Conservation (phyloP, 2,888 invertebrate species). For the Leucania comma region DNA sequence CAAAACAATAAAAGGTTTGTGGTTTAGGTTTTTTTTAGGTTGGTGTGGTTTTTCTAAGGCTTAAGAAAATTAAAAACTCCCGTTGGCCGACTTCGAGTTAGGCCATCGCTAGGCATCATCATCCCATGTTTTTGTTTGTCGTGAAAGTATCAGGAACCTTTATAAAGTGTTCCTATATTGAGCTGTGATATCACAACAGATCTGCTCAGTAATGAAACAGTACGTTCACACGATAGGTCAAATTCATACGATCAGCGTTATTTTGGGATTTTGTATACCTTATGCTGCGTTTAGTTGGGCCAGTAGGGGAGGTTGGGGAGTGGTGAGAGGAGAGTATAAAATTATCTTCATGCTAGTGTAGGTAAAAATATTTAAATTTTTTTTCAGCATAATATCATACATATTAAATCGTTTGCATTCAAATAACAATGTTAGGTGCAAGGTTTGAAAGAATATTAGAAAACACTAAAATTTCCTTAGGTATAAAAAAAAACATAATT, state of each 20-base stretch:
- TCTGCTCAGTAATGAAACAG: slow-evolving; percentile 59
- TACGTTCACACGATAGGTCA: slow-evolving; percentile 72
- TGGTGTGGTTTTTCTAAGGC: no score
- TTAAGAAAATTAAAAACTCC: no score
- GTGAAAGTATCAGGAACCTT: not conserved
- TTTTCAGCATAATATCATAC: not conserved
- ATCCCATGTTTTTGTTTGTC: not conserved
- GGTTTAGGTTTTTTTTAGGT: no score
- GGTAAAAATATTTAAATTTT: not conserved
- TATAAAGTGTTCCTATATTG: slow-evolving; percentile 43
- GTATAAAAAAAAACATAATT: not conserved
- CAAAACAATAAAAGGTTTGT: no score
- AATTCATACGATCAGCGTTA: slow-evolving; percentile 72
- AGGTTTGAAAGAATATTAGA: no score
- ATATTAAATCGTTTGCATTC: not conserved
- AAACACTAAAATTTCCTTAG: not conserved
- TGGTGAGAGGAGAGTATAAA: slow-evolving; percentile 1
- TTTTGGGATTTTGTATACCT: slow-evolving; percentile 75
- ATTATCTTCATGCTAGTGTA: no score
- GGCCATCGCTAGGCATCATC: no score
- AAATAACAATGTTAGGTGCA: no score
- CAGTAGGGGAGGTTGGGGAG: slow-evolving; percentile 35
- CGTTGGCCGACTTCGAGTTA: no score
- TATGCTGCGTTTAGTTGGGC: slow-evolving; percentile 66
- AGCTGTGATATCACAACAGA: slow-evolving; percentile 61